phyloP scores from a whole-genome alignment of 2,888 invertebrate genomes.

The Orchestes rusci region DNA sequence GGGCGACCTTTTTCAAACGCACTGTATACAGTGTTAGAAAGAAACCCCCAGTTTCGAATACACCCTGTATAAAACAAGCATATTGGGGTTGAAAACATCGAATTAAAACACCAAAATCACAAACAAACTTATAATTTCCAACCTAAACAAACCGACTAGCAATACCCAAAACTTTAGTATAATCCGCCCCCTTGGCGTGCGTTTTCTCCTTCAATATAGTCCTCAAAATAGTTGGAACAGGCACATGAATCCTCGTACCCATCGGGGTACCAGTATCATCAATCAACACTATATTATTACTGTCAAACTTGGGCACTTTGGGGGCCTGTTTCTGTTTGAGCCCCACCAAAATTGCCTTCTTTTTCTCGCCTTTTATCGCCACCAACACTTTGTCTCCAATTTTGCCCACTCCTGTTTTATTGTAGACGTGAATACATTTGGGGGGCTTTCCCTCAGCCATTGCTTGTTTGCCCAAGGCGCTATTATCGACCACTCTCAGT shows the following conservation, averaged over 20 bases:
- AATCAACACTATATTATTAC: constrained; percentile 91
- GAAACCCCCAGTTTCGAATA: too few relatives aligned
- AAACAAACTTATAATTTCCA: too few relatives aligned
- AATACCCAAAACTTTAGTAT: constrained; percentile 86
- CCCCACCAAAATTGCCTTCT: constrained; percentile 86
- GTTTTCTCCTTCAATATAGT: constrained; percentile 74
- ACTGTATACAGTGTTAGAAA: too few relatives aligned
- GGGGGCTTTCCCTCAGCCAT: constrained; percentile 94
- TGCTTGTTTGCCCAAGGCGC: constrained; percentile 87
- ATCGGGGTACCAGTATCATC: constrained; percentile 92
- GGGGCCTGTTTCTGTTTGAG: constrained; percentile 73
- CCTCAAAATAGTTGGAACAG: constrained; percentile 84
- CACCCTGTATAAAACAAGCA: too few relatives aligned
- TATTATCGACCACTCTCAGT: constrained; percentile 93
- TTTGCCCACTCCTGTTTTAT: constrained; percentile 58
- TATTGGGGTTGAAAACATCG: too few relatives aligned
- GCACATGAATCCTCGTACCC: constrained; percentile 91
- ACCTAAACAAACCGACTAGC: constrained; percentile 75
- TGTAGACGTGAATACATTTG: constrained; percentile 89
- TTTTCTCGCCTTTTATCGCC: constrained; percentile 92
- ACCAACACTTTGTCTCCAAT: constrained; percentile 84
- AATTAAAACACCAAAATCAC: too few relatives aligned
- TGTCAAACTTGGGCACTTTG: constrained; percentile 85
- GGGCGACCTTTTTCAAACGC: too few relatives aligned
- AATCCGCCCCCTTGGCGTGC: constrained; percentile 76